phyloP scores from a whole-genome alignment of 1,140 invertebrate genomes.

The Pseudomyrmex concolor region DNA sequence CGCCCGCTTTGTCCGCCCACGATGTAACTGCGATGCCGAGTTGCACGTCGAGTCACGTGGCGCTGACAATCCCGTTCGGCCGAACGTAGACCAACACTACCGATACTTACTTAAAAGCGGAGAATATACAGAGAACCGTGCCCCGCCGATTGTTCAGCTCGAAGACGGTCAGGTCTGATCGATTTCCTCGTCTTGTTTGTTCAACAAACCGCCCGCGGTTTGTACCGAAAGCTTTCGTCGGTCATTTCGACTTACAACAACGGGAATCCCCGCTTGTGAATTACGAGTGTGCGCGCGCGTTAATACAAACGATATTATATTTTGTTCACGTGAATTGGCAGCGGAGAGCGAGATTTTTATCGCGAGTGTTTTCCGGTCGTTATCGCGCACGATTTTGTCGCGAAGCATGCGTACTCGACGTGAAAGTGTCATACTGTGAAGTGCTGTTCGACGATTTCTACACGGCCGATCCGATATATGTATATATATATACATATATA shows the following conservation, averaged over 20 bases:
- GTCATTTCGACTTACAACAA: too few relatives aligned
- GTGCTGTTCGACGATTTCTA: neutral
- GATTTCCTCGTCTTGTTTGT: too few relatives aligned
- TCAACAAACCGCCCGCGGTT: too few relatives aligned
- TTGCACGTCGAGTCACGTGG: constrained; percentile 8
- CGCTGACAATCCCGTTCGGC: neutral
- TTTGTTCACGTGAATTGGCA: neutral
- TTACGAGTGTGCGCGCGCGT: neutral
- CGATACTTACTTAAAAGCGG: too few relatives aligned
- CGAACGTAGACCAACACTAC: too few relatives aligned
- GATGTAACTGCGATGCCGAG: neutral
- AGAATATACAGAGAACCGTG: too few relatives aligned
- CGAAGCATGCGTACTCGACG: neutral
- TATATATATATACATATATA: too few relatives aligned
- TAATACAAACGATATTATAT: too few relatives aligned
- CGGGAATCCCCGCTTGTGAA: neutral
- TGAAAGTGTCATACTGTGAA: constrained; percentile 29
- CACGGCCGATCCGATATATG: neutral
- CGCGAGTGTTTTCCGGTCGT: neutral
- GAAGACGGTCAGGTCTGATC: too few relatives aligned
- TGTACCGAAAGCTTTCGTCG: too few relatives aligned
- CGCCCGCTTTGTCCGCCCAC: constrained; percentile 6
- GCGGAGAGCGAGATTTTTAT: neutral
- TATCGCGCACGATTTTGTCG: neutral
- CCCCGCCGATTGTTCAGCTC: too few relatives aligned